phyloP scores from a whole-genome alignment of 2,888 invertebrate species.

The Drosophila parthenogenetica region DNA sequence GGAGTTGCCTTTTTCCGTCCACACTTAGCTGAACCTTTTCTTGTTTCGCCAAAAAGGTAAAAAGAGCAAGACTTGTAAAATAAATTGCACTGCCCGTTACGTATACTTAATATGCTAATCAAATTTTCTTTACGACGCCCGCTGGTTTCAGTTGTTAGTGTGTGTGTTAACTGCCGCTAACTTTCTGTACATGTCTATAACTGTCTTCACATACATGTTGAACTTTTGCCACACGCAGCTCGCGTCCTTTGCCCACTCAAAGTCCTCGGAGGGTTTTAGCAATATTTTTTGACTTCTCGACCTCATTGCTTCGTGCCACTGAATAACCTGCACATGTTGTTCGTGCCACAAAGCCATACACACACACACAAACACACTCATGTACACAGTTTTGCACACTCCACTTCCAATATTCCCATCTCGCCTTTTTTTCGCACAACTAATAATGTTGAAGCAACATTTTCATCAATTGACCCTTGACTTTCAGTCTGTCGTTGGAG shows the following conservation, averaged over 20 bases:
- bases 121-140: constrained; percentile 43
- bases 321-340: too few relatives aligned
- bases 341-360: too few relatives aligned
- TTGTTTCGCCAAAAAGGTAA: constrained; percentile 3
- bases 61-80: not conserved
- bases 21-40: constrained; percentile 14
- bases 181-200: constrained; percentile 47
- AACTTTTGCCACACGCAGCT: constrained; percentile 22
- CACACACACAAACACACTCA: constrained; percentile 9
- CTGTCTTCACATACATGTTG: constrained; percentile 20
- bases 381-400: not conserved
- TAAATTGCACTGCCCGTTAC: constrained; percentile 36
- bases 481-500: constrained; percentile 36
- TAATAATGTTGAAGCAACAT: constrained; percentile 43
- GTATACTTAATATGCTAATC: constrained; percentile 71
- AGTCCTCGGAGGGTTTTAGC: constrained; percentile 14
- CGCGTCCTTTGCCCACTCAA: constrained; percentile 40
- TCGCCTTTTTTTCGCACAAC: constrained; percentile 32
- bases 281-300: constrained; percentile 45
- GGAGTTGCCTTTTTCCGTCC: not conserved
- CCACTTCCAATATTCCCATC: not conserved
- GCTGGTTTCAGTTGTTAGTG: constrained; percentile 1
- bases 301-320: constrained; percentile 23
- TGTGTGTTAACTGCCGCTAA: constrained; percentile 40
- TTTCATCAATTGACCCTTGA: constrained; percentile 62